A percentile compares a stretch with the other conserved stretches of the same genome.
phyloP scores from a whole-genome alignment of 2,113 vertebrate genomes.

The Gallinago paraguaiae region DNA sequence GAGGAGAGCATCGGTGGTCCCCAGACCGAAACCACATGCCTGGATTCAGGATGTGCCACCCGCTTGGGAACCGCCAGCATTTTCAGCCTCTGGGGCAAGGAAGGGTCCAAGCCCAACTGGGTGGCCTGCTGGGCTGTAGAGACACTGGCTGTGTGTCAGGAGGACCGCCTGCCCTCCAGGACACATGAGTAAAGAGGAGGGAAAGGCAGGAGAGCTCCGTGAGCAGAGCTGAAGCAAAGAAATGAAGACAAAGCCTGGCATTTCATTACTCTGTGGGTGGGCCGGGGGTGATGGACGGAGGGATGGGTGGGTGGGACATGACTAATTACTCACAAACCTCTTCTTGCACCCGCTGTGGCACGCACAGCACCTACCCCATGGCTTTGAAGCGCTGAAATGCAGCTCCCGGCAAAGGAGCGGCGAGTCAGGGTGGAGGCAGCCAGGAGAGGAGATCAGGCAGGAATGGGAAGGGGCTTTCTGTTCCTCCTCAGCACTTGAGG shows the following conservation, averaged over 20 bases:
- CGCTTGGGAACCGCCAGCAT: fast-evolving
- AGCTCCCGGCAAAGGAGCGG: not conserved
- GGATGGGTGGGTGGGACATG: not conserved
- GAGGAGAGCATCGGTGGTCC: not conserved
- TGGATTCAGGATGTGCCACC: not conserved
- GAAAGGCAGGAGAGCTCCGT: fast-evolving
- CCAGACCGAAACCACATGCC: not conserved
- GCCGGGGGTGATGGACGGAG: not conserved
- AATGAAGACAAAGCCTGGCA: not conserved
- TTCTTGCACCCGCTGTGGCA: not conserved
- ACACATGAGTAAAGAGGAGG: not conserved
- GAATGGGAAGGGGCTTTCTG: not conserved
- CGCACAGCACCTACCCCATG: not conserved
- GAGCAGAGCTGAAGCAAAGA: not conserved
- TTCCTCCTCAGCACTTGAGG: not conserved
- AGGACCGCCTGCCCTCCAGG: not conserved
- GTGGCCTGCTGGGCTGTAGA: not conserved
- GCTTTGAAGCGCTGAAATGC: not conserved
- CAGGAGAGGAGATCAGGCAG: not conserved
- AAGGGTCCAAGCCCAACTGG: not conserved
- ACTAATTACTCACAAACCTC: not conserved
- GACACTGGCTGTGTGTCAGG: not conserved
- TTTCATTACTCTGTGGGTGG: not conserved
- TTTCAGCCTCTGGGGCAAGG: not conserved
- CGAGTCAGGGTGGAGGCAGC: not conserved